Conservation (phyloP, 2,113 vertebrate genomes). For the Sinocyclocheilus anshuiensis region DNA sequence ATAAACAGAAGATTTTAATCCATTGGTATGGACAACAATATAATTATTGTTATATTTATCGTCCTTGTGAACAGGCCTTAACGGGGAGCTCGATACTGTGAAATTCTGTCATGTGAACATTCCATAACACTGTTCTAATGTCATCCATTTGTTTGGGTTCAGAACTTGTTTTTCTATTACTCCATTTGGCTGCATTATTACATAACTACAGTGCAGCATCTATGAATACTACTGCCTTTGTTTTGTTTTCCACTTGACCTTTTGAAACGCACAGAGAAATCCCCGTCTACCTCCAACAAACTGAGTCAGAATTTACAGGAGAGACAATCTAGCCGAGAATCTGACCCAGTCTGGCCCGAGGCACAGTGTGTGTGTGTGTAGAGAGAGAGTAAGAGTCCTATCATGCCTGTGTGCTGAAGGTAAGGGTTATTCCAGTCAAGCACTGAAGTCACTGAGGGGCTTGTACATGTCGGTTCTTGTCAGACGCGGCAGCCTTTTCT, state of each 20-base stretch:
- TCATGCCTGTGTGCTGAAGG: conserved; percentile 51
- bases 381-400: neutral
- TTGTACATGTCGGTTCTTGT: conserved; percentile 65
- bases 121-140: neutral
- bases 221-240: neutral
- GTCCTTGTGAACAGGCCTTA: neutral
- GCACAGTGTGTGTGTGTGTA: conserved; percentile 31
- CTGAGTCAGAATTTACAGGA: conserved; percentile 30
- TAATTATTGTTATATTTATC: neutral
- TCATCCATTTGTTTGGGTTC: neutral
- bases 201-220: conserved; percentile 3
- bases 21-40: neutral
- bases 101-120: neutral
- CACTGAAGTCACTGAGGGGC: conserved; percentile 57
- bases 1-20: neutral
- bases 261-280: conserved; percentile 15
- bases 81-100: neutral
- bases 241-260: conserved; percentile 30
- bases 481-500: conserved; percentile 56
- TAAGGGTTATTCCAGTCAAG: conserved; percentile 52
- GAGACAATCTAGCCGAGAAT: conserved; percentile 24
- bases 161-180: neutral
- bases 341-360: conserved; percentile 31
- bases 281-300: conserved; percentile 13
- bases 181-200: neutral